A percentile compares a stretch with the other conserved stretches of the same genome.
Conservation (phyloP, 2,797 vertebrate genomes). For the Leptoclinus maculatus region DNA sequence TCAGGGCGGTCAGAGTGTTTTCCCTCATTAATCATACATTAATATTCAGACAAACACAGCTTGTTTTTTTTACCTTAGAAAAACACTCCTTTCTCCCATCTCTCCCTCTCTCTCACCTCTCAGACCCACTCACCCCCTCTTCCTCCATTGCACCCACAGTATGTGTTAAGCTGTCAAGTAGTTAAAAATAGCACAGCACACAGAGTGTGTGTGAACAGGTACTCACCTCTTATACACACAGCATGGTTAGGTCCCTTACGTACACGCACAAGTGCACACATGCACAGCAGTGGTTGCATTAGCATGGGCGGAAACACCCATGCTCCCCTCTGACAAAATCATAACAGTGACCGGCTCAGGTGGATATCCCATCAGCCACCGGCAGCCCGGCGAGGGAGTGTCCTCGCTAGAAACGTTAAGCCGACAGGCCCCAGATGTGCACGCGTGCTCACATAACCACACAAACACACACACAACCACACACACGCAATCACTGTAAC, state of each 20-base stretch:
- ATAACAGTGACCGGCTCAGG: slow-evolving; percentile 53
- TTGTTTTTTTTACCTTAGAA: slow-evolving; percentile 78
- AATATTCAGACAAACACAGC: slow-evolving; percentile 81
- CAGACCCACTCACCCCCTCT: slow-evolving; percentile 33
- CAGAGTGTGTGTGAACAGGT: slow-evolving; percentile 66
- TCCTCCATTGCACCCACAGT: slow-evolving; percentile 46
- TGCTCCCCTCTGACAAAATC: slow-evolving; percentile 46
- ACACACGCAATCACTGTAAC: slow-evolving; percentile 42
- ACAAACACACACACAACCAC: slow-evolving; percentile 26
- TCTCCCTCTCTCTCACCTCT: slow-evolving; percentile 43
- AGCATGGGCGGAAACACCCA: slow-evolving; percentile 55
- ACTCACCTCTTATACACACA: slow-evolving; percentile 76
- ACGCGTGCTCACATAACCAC: slow-evolving; percentile 45
- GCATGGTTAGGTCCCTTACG: slow-evolving; percentile 49
- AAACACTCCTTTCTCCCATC: slow-evolving; percentile 66
- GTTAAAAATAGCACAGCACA: slow-evolving; percentile 73
- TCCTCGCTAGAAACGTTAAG: slow-evolving; percentile 63
- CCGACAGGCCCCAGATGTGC: slow-evolving; percentile 74
- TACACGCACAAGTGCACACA: slow-evolving; percentile 22
- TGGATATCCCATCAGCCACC: slow-evolving; percentile 74
- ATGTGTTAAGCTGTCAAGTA: slow-evolving; percentile 71
- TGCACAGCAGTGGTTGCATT: slow-evolving; percentile 42
- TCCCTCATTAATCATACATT: slow-evolving; percentile 84
- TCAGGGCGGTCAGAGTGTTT: slow-evolving; percentile 75
- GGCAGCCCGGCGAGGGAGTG: slow-evolving; percentile 58